Conservation (phyloP, 2,113 vertebrate species). For the Gnathonemus longibarbis region DNA sequence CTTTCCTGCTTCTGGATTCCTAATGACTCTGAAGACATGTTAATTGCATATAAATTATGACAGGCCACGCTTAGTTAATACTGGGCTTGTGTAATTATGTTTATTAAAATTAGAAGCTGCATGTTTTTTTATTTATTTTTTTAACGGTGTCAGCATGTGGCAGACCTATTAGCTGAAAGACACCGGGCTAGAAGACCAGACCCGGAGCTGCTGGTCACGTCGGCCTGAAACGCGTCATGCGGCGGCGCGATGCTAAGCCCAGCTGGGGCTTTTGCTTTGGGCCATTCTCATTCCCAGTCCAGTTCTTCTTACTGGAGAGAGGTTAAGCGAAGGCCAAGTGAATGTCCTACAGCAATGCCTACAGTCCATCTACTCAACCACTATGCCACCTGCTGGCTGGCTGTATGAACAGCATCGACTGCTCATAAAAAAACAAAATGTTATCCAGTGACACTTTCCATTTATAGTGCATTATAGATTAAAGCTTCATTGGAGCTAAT, state of each 20-base stretch:
- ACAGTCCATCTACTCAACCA: neutral
- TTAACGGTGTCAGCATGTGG: neutral
- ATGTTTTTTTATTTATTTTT: neutral
- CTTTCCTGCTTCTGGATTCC: neutral
- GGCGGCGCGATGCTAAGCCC: neutral
- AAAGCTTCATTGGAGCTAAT: neutral
- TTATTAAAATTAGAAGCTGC: neutral
- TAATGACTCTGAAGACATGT: slow-evolving; percentile 13
- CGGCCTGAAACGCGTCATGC: neutral
- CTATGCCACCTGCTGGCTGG: neutral
- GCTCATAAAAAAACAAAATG: neutral
- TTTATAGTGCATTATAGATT: neutral
- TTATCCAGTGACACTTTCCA: neutral
- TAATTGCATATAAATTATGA: slow-evolving; percentile 15
- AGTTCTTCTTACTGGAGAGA: neutral
- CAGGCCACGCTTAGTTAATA: slow-evolving; percentile 9
- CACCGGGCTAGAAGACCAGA: neutral
- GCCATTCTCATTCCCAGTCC: neutral
- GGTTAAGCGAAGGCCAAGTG: neutral
- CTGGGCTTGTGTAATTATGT: slow-evolving; percentile 11
- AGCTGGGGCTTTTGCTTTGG: neutral
- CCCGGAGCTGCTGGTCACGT: neutral
- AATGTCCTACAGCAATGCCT: neutral
- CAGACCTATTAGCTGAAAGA: neutral
- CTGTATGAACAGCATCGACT: neutral